Base-by-base conservation (phyloP, 1,140 invertebrate species). In the Pinna nobilis region DNA sequence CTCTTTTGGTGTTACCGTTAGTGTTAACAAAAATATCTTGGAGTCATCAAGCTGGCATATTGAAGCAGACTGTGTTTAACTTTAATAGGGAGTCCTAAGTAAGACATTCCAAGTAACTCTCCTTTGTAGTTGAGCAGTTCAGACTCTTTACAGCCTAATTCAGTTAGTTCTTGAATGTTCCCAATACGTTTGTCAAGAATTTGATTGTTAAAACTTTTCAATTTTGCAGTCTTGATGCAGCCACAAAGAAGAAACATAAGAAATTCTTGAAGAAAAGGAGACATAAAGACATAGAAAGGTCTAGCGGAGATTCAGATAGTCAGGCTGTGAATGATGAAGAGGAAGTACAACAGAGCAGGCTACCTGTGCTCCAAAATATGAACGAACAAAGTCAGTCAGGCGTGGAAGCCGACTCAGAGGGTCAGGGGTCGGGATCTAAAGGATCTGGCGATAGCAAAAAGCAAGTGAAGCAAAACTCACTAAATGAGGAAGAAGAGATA, bases 231-330 rank as follows among this genome's bases (percentile, higher is more conserved):
- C 51, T 65, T 47, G 85, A 84, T 51, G 69, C 68, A 61, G 70
- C 76, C 3, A 53, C 76, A 15, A 76, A 77, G n/a, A 83, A 80
- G 41, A 85, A 86, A 65, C 80, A 78, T 28, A 86, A 85, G 74
- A 87, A 84, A 39, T 83, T 82, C 44, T 81, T 82, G 72, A 86
- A 85, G 73, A 81, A 82, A 37, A 71, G 85, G 47, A 82, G 80
- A 60, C 74, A 81, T 28, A 77, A 80, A 61, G 83, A 83, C 39
- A 79, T 84, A 11, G 86, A 85, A 64, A 68, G 79, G 28, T 87
- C 86, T 2, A 87, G 85, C 66, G 86, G 86, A 13, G 86, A 88
- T 68, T 88, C 86, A 6, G 86, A 87, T 74, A 82, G 79, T 47
- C 86, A 86, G 69, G 70, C 73, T 23, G 41, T 81, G 63, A 82